Evolutionary conservation across 2,888 invertebrate species (phyloP), one percentile per base, ranked within the genome.

Genomic region (Pinctada fucata): DNA sequence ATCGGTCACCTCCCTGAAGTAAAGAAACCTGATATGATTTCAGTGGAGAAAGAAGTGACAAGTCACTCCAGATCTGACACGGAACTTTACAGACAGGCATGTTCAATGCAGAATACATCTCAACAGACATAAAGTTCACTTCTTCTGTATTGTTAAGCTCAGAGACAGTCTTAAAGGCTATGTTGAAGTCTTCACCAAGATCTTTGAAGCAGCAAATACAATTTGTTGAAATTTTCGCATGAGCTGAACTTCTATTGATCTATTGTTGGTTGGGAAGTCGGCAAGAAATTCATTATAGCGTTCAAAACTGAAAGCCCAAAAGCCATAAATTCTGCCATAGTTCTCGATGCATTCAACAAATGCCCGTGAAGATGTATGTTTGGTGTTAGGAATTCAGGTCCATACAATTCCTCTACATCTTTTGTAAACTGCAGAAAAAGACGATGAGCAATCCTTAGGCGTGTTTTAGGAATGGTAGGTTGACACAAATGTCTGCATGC

Each of bases 291-390:
- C 16, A 16, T 66, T 5, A 66, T 10, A 66, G 5, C 66, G 5
- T n/a, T 66, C 66, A 66, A 66, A 66, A 66, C 66, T 66, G 31
- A 66, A 66, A 10, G 66, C 66, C 66, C 66, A 66, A 66, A 66
- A 66, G 5, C 66, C 66, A 66, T 66, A 66, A 4, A 66, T 4
- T 4, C 66, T 66, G 5, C 66, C 66, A 66, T 66, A 66, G 31
- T 66, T 66, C 31, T 66, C 66, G 5, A 66, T 66, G 10, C n/a
- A n/a, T 16, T 66, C 66, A 10, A 10, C 31, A 66, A n/a, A 66
- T 66, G 66, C 4, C 66, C 66, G n/a, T 66, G 66, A 66, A 66
- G 66, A 66, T 66, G 66, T 4, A 66, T 66, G 66, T 66, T 66
- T n/a, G 66, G 66, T n/a, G 66, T 66, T 66, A 66, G n/a, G 31